Evolutionary conservation across 2,797 vertebrate genomes (phyloP), one percentile per base, ranked within the genome.

Genomic region (Poecilia velifera): DNA sequence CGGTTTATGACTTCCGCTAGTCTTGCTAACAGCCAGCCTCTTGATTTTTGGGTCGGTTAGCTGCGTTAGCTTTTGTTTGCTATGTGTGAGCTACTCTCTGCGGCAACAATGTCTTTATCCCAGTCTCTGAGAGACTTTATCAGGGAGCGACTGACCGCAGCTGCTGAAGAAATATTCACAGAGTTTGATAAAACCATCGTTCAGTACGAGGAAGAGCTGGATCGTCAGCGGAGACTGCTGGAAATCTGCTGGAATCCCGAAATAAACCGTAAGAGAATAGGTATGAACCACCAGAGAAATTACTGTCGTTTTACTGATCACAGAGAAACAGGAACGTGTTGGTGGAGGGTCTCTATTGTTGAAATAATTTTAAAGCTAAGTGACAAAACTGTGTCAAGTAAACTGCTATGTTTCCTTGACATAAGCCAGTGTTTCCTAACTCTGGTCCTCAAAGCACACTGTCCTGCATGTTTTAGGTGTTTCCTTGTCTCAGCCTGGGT

Each of bases 181-280:
- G 66, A 70, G 66, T 43, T 70, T 70, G 66, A 70, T 70, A 70
- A 70, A 70, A 70, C 66, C 66, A 70, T 70, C 66, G 66, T 43
- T 0, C 20, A 43, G 3, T 70, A 70, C 39, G 66, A 70, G 39
- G 66, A 43, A 41, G 66, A 70, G 39, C 36, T 70, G 39, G 66
- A 70, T 6, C 66, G 39, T 25, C 66, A 70, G 20, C 20, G 66
- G 20, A 70, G 39, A 6, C 66, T 70, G 66, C 36, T 70, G 66
- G 66, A 70, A 70, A 70, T 43, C 66, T 70, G 20, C 66, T 70
- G 66, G 66, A 70, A 70, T 2, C 66, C 66, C 10, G 20, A 70
- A 43, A 70, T 70, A 25, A 70, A 70, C 9, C 66, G 25, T 14
- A 39, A 70, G 66, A 41, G 39, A 70, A 70, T 70, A 43, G 66